Evolutionary conservation across 92 coral and sea anemone species (phyloP).

Genomic region (Porites lobata): DNA sequence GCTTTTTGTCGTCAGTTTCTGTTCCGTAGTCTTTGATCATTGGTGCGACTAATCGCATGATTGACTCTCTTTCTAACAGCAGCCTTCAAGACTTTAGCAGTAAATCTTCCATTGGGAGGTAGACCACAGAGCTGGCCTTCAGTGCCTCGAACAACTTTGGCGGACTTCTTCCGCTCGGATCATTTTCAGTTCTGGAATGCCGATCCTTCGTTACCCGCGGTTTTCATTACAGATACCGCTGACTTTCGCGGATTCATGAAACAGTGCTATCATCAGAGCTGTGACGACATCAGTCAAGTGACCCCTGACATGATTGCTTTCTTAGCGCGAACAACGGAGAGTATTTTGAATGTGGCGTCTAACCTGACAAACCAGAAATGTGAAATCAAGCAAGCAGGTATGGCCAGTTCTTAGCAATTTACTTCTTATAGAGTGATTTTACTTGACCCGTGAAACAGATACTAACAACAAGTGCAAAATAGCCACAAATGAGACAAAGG

Average conservation of each 20-base stretch:
- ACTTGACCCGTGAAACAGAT: too few relatives aligned
- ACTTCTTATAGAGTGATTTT: too few relatives aligned
- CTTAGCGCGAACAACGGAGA: constrained; percentile 53
- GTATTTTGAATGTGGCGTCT: constrained; percentile 24
- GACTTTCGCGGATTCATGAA: constrained; percentile 78
- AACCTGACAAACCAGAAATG: neutral
- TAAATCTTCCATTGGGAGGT: neutral
- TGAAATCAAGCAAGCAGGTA: constrained; percentile 22
- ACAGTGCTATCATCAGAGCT: constrained; percentile 68
- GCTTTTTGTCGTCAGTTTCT: too few relatives aligned
- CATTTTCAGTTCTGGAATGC: constrained; percentile 79
- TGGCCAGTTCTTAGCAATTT: neutral
- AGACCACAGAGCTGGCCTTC: neutral
- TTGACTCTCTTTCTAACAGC: neutral
- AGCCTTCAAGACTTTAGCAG: neutral
- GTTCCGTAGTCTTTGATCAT: neutral
- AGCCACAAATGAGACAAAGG: too few relatives aligned
- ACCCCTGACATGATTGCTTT: constrained; percentile 50
- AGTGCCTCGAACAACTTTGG: neutral
- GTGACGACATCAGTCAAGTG: constrained; percentile 60
- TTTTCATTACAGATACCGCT: constrained; percentile 80
- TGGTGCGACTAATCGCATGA: too few relatives aligned
- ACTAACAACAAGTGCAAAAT: too few relatives aligned
- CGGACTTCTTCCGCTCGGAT: constrained; percentile 21
- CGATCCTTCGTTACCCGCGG: constrained; percentile 57